These are phyloP conservation scores for Entomyzon cyanotis DNA, from an alignment of 2,113 vertebrate species.

Conservation along the genomic window DNA sequence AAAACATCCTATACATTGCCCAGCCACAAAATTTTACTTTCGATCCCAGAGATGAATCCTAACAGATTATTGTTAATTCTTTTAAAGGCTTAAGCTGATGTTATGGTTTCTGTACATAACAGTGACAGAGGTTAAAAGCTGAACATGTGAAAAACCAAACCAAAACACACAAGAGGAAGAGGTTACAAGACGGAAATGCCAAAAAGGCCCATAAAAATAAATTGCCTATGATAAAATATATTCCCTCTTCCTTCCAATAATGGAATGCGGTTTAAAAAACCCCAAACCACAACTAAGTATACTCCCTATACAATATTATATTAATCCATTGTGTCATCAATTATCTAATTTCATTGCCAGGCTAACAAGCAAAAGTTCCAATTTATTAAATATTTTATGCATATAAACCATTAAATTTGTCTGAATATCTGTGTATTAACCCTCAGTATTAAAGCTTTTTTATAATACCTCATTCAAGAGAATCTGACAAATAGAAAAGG, in stretches of 20 bases:
- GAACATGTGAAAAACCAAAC: neutral
- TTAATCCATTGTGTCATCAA: neutral
- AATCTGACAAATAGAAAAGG: neutral
- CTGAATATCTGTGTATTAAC: neutral
- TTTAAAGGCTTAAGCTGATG: neutral
- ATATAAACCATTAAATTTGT: neutral
- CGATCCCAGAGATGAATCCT: neutral
- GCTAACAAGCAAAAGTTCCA: neutral
- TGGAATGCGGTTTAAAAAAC: neutral
- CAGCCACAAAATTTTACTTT: neutral
- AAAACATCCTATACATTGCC: neutral
- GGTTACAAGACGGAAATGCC: neutral
- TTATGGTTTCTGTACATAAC: neutral
- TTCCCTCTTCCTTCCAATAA: neutral
- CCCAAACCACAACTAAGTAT: neutral
- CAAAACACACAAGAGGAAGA: neutral
- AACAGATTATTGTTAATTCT: neutral
- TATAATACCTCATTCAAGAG: neutral
- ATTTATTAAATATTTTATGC: neutral
- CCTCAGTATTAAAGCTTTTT: neutral
- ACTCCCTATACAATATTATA: neutral
- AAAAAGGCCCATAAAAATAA: neutral
- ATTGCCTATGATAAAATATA: neutral
- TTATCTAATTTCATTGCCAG: neutral
- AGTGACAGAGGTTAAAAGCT: neutral